Evolutionary conservation across 2,113 vertebrate species (phyloP).

Genomic region (Sinocyclocheilus maitianheensis): DNA sequence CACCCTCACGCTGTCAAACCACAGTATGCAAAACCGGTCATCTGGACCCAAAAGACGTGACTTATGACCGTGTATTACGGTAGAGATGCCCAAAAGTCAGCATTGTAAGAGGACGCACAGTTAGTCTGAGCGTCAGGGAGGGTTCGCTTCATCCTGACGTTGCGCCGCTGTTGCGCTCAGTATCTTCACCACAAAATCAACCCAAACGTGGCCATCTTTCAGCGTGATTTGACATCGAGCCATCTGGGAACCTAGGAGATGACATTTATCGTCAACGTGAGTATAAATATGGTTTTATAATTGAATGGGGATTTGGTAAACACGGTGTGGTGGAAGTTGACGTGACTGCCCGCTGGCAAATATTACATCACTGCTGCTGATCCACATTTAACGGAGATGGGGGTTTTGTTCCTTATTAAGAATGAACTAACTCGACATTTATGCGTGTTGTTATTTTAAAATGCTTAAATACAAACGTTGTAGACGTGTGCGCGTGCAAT

Average conservation of each 20-base stretch:
- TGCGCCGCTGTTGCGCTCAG: background rate
- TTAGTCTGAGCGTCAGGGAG: background rate
- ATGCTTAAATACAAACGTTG: background rate
- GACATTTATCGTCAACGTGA: conserved; percentile 5
- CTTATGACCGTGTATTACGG: background rate
- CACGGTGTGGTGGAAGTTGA: background rate
- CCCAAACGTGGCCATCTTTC: background rate
- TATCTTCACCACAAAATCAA: background rate
- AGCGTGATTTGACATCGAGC: background rate
- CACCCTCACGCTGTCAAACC: background rate
- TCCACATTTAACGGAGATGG: background rate
- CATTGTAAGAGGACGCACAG: background rate
- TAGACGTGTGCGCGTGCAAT: background rate
- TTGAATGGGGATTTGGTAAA: background rate
- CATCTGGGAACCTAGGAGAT: background rate
- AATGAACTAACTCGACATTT: background rate
- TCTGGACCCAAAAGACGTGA: background rate
- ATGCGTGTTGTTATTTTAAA: background rate
- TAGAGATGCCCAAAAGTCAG: background rate
- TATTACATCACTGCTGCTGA: conserved; percentile 22
- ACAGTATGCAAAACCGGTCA: background rate
- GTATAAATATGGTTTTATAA: background rate
- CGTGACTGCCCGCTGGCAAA: conserved; percentile 10
- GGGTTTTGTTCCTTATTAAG: background rate
- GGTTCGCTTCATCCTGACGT: background rate